Base-by-base conservation (phyloP, 1,140 invertebrate genomes). In the Achroia grisella region DNA sequence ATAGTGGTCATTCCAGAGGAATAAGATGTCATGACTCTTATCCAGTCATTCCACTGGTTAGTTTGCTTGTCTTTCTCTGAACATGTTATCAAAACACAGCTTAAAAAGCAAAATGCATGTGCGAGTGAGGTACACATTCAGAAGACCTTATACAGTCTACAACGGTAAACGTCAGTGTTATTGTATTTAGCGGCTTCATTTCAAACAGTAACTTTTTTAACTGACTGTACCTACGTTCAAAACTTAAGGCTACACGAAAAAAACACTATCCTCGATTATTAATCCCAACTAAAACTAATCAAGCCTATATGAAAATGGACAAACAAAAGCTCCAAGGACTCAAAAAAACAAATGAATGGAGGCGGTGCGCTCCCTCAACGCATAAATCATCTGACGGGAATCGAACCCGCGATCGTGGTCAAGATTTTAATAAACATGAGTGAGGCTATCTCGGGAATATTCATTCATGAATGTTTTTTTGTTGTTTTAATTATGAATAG, bases 311-410 rank as follows among this genome's bases (percentile, higher is more conserved):
- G 55, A 71, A 74, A 77, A 72, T 63, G 50, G 52, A 63, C 28
- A 43, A 73, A 74, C 68, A 76, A 69, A 70, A 76, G 10, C 9
- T 28, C 23, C 50, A 46, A 52, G 58, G 45, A 28, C 30, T 39
- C 55, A 69, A 79, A 74, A 78, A 81, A 81, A 76, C 67, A 77
- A 77, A 80, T 77, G 73, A 80, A 77, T 75, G 73, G 54, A 73
- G 65, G 62, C 63, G 71, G 62, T 64, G 48, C 50, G 68, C 62
- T 62, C 62, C 74, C 60, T 61, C 36, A 52, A 47, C 40, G 54
- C 69, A 81, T 81, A 81, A 81, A 81, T 81, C 74, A 81, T 69
- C 17, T 48, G 66, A 52, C 66, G 62, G 66, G 71, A 68, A 71
- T 66, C 59, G 51, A 72, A 72, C 66, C 52, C 39, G 67, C 61